Evolutionary conservation across 2,888 invertebrate genomes (phyloP), one percentile per base, ranked within the genome.

Genomic region (Lepas anatifera): DNA sequence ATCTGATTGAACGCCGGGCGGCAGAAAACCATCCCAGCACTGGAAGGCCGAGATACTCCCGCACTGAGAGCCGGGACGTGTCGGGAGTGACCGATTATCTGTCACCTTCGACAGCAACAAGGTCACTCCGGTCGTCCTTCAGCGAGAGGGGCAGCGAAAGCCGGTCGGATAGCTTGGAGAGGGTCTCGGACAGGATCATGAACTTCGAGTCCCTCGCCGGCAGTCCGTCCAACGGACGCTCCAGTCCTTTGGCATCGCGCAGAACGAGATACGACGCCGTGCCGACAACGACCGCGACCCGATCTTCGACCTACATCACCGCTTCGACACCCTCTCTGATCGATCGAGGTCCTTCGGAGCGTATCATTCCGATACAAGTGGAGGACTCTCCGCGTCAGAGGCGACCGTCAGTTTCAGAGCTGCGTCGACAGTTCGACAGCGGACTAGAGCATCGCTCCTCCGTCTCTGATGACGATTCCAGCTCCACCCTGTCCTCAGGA

Each of bases 21-120:
- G 58, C 58, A 2, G 58, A 58, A 32, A 32, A 32, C 32, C 58
- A 32, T 10, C 58, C 58, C 32, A 58, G 58, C 32, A 18, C 58
- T 6, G 11, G 13, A 7, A 29, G 58, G 16, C 58, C 58, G 58
- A 29, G 58, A 3, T 58, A 58, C 58, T 29, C 32, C 18, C 58
- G 58, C 58, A 58, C 58, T 8, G 58, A 58, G 58, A 58, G 58
- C 58, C 32, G 58, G 4, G 58, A 58, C 22, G 58, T 58, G 32
- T 1, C 32, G 18, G 48, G 41, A 10, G 41, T 16, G 11, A 16
- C 4, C 41, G 25, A n/a, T 25, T 7, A 8, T 7, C 16, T 1
- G 11, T 11, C 29, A 11, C 4, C 48, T 8, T 4, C 48, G 25
- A 4, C 0, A n/a, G 25, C n/a, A n/a, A 25, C 48, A 25, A n/a